phyloP scores from a whole-genome alignment of 1,140 invertebrate species.

The Oncopeltus fasciatus region DNA sequence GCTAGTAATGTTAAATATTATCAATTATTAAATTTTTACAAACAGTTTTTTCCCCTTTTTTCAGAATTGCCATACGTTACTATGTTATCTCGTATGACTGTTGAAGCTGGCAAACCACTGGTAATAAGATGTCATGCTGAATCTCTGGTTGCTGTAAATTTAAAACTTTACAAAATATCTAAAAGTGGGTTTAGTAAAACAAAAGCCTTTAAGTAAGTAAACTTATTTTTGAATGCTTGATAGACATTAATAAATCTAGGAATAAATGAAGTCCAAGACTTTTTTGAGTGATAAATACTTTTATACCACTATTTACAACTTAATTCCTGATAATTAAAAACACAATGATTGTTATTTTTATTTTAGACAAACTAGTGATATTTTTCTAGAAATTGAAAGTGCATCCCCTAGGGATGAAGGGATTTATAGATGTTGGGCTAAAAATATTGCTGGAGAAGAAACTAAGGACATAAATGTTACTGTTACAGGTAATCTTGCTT shows the following conservation, averaged over 20 bases:
- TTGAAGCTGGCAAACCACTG: slow-evolving; percentile 1
- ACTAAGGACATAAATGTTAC: slow-evolving; percentile 4
- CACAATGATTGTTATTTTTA: slow-evolving; percentile 6
- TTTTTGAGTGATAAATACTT: too few species aligned
- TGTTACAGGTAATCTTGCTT: slow-evolving; percentile 10
- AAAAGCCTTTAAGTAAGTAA: neutral
- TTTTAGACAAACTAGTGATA: slow-evolving; percentile 33
- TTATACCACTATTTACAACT: too few species aligned
- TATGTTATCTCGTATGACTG: neutral
- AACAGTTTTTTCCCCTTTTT: neutral
- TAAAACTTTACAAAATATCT: slow-evolving; percentile 35
- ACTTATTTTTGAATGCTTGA: neutral
- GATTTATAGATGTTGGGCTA: slow-evolving; percentile 24
- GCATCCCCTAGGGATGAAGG: slow-evolving; percentile 8
- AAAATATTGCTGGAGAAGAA: slow-evolving; percentile 22
- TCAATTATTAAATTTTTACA: neutral
- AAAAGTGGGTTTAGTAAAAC: neutral
- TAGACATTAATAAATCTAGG: too few species aligned
- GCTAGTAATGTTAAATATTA: too few species aligned
- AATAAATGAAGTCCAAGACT: too few species aligned
- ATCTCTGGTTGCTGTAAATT: slow-evolving; percentile 36
- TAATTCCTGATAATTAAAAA: too few species aligned
- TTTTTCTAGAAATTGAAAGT: slow-evolving; percentile 26
- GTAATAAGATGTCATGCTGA: slow-evolving; percentile 35
- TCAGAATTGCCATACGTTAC: slow-evolving; percentile 16